Percentiles rank a stretch among this genome's conserved stretches.
phyloP scores from a whole-genome alignment of 2,888 invertebrate genomes.

The Xanthia togata region DNA sequence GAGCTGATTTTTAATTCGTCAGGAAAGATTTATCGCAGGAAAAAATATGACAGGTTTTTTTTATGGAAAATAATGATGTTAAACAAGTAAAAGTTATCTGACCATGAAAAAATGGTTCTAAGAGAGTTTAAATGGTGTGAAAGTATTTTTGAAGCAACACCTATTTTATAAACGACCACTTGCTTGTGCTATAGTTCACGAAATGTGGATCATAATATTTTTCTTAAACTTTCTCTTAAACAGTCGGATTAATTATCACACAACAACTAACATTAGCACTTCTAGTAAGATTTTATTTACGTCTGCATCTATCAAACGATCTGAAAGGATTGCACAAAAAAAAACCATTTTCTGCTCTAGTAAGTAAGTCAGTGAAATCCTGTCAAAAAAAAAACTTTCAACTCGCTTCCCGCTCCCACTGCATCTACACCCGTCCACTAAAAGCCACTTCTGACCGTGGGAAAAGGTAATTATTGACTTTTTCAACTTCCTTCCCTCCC shows the following conservation, averaged over 20 bases:
- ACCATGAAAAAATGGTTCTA: not conserved
- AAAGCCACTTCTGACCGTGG: slow-evolving; percentile 83
- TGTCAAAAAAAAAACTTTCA: not conserved
- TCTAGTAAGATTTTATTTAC: not conserved
- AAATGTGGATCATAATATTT: not conserved
- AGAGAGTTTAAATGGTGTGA: not conserved
- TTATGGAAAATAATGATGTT: too few species aligned
- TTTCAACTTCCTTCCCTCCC: slow-evolving; percentile 78
- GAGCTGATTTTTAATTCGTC: not conserved
- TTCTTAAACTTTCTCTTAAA: not conserved
- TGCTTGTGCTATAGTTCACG: not conserved
- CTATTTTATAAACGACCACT: not conserved
- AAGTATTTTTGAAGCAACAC: not conserved
- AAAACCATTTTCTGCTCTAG: too few species aligned
- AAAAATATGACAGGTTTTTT: too few species aligned
- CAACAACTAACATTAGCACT: not conserved
- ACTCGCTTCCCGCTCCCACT: slow-evolving; percentile 45
- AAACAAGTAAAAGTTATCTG: too few species aligned
- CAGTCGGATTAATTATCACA: too few species aligned
- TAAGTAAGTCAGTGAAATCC: not conserved
- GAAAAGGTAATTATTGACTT: slow-evolving; percentile 88
- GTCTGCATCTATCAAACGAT: not conserved
- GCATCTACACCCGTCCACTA: slow-evolving; percentile 69
- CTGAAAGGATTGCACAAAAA: too few species aligned
- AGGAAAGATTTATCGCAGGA: not conserved